Conservation (phyloP, 1,140 invertebrate genomes). For the Aphelinus atriplicis region DNA sequence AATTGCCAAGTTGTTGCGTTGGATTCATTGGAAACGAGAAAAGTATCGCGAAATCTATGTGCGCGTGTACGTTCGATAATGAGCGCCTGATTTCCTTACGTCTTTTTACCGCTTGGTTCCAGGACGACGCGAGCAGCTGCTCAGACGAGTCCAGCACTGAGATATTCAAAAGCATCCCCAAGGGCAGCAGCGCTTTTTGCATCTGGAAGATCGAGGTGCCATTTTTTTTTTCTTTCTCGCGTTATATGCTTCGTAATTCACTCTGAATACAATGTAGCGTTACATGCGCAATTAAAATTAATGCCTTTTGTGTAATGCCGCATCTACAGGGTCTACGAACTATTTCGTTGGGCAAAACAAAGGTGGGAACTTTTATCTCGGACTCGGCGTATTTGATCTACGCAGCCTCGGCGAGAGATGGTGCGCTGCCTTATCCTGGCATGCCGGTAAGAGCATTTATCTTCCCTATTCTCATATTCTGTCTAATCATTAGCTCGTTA, state of each 20-base stretch:
- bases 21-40: too few species aligned
- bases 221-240: too few species aligned
- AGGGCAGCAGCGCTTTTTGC: conserved; percentile 77
- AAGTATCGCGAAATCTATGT: background rate
- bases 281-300: too few species aligned
- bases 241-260: too few species aligned
- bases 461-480: too few species aligned
- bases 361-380: conserved; percentile 87
- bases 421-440: conserved; percentile 59
- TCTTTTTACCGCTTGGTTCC: conserved; percentile 9
- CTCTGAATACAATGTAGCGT: too few species aligned
- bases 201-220: conserved; percentile 81
- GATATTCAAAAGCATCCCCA: conserved; percentile 79
- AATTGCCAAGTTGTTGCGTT: too few species aligned
- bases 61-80: background rate
- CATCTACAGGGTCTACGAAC: conserved; percentile 78
- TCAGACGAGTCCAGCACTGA: conserved; percentile 61
- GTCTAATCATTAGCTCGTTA: too few species aligned
- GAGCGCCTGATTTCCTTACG: background rate
- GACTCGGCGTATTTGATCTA: conserved; percentile 89
- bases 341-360: conserved; percentile 75
- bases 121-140: conserved; percentile 60
- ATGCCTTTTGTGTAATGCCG: conserved; percentile 17
- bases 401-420: conserved; percentile 74
- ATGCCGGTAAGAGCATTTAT: conserved; percentile 53